Evolutionary conservation across 2,797 vertebrate genomes (phyloP).

Genomic region (Lepilemur septentrionalis): DNA sequence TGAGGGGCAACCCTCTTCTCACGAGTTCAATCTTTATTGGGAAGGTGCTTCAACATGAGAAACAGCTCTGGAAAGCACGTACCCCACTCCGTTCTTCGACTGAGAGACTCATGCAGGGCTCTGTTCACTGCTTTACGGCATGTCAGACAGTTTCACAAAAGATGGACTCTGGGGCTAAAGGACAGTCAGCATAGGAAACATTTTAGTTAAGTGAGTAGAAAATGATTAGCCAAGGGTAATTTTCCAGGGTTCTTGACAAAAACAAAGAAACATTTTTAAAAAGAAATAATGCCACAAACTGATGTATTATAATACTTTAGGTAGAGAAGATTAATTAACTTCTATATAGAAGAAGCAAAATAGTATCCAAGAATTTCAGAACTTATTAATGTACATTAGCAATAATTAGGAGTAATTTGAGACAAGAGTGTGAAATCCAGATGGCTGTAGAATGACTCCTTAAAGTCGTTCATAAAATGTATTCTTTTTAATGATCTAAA

Average conservation of each 20-base stretch:
- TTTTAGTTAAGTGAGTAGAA: background rate
- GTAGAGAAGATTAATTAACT: background rate
- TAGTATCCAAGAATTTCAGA: background rate
- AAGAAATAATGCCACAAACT: background rate
- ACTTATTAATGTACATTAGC: background rate
- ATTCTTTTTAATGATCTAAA: background rate
- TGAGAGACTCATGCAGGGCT: background rate
- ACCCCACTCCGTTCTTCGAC: accelerated
- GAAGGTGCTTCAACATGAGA: background rate
- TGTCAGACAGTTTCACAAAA: background rate
- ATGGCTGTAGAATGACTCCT: background rate
- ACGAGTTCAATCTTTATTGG: background rate
- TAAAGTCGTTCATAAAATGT: background rate
- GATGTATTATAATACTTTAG: background rate
- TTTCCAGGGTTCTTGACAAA: background rate
- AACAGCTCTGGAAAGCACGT: background rate
- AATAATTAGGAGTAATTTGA: background rate
- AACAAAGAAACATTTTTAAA: background rate
- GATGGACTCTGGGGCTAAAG: background rate
- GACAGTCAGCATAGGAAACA: background rate
- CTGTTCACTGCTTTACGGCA: background rate
- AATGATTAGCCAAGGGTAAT: background rate
- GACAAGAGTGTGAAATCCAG: background rate
- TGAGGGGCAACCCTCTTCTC: too few relatives aligned
- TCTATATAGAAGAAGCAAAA: background rate